phyloP scores from a whole-genome alignment of 2,888 invertebrate species.

The Arctia plantaginis region DNA sequence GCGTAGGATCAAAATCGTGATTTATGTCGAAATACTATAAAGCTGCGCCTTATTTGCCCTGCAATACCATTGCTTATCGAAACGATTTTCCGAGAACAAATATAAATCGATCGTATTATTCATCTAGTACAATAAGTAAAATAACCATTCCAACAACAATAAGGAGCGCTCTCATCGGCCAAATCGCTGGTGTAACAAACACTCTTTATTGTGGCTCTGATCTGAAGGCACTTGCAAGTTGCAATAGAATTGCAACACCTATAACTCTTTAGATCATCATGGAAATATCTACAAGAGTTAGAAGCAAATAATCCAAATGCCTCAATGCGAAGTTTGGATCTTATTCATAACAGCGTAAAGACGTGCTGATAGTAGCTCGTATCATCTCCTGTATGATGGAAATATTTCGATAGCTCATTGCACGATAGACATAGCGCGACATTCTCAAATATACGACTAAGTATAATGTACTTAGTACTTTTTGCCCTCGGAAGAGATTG shows the following conservation, averaged over 20 bases:
- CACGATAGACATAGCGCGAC: too few species aligned
- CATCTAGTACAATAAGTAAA: constrained; percentile 9
- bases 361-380: background rate
- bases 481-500: too few species aligned
- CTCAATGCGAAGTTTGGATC: background rate
- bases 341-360: background rate
- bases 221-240: background rate
- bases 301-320: background rate
- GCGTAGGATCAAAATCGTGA: constrained; percentile 15
- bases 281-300: background rate
- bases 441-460: too few species aligned
- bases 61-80: constrained; percentile 16
- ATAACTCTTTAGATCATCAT: background rate
- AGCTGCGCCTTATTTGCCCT: background rate
- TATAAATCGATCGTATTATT: constrained; percentile 23
- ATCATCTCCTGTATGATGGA: too few species aligned
- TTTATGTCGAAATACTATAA: constrained; percentile 16
- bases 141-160: background rate
- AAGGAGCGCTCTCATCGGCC: constrained; percentile 1
- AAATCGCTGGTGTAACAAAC: background rate
- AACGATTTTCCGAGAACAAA: constrained; percentile 30
- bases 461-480: too few species aligned
- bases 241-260: background rate
- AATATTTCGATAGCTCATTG: too few species aligned
- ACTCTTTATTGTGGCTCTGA: background rate